Base-by-base conservation (phyloP, 2,888 invertebrate genomes). In the Drosophila cognata region DNA sequence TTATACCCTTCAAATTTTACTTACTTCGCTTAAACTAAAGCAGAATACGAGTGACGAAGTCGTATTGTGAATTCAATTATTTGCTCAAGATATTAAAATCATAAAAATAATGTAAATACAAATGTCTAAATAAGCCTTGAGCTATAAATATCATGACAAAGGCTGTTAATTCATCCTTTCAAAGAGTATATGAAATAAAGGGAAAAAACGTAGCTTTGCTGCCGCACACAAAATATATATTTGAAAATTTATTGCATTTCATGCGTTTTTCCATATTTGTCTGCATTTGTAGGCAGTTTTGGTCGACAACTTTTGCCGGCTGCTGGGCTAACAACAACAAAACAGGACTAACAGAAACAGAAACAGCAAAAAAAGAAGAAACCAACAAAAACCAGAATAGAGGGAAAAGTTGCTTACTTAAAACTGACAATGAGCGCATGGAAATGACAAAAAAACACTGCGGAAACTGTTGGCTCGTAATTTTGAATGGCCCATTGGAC, bases 241-340 rank as follows among this genome's bases (percentile, higher is more conserved):
- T 88, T 88, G 85, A 73, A 85, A 88, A 88, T 88, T 89, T 88
- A 88, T 88, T 88, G 85, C 88, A 84, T 88, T 89, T 85, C 85
- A 85, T 80, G 83, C 72, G 79, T 79, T 86, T 76, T 83, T 74
- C 75, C 84, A 81, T 72, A 85, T 87, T 84, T 86, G 84, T 83
- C 87, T 81, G 87, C 87, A 80, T 79, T 85, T 79, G 89, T 89
- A 85, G 89, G 89, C 88, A 84, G 81, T 82, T 87, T 74, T 81
- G 82, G 80, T 68, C 71, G 74, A 84, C 81, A 88, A 86, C 80
- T 88, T 88, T 86, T 73, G 77, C 70, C 79, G 69, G 72, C 81
- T 81, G 74, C 70, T 71, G 74, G 66, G 61, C 58, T 51, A 67
- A 28, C 71, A 70, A 62, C 41, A 71, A 41, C 60, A 69, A 52